Percentiles rank a stretch among this genome's conserved stretches.
These are phyloP conservation scores for Xyrauchen texanus DNA, from an alignment of 2,113 vertebrate genomes.

Conservation along the genomic window DNA sequence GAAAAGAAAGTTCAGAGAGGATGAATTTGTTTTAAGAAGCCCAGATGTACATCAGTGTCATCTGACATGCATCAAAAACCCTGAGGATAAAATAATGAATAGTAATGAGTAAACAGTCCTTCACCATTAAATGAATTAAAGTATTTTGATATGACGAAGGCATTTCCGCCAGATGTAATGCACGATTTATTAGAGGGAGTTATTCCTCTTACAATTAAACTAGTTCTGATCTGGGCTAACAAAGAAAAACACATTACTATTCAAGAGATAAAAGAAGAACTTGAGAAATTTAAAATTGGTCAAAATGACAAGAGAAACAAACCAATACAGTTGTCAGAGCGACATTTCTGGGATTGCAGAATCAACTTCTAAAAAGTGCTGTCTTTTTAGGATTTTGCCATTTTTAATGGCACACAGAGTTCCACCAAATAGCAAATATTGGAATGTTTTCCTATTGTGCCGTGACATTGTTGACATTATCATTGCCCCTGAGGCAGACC, in stretches of 20 bases:
- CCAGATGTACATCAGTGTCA: neutral
- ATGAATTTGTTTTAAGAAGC: neutral
- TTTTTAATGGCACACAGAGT: neutral
- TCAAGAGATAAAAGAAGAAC: neutral
- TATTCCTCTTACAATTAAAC: neutral
- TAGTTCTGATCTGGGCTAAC: constrained; percentile 5
- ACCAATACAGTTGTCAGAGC: neutral
- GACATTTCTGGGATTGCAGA: neutral
- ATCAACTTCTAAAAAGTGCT: neutral
- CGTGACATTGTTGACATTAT: neutral
- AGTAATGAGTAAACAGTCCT: neutral
- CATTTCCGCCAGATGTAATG: too few relatives aligned
- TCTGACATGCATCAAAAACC: neutral
- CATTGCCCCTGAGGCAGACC: neutral
- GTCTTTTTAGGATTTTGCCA: neutral
- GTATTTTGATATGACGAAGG: too few relatives aligned
- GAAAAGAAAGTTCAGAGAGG: neutral
- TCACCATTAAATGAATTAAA: too few relatives aligned
- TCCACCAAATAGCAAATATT: neutral
- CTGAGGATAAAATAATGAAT: neutral
- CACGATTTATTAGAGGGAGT: neutral
- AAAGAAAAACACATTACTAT: constrained; percentile 6
- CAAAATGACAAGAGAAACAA: constrained; percentile 1
- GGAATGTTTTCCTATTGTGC: neutral
- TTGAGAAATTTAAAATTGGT: neutral